phyloP scores from a whole-genome alignment of 2,797 vertebrate species.

The Odontamblyopus rebecca region DNA sequence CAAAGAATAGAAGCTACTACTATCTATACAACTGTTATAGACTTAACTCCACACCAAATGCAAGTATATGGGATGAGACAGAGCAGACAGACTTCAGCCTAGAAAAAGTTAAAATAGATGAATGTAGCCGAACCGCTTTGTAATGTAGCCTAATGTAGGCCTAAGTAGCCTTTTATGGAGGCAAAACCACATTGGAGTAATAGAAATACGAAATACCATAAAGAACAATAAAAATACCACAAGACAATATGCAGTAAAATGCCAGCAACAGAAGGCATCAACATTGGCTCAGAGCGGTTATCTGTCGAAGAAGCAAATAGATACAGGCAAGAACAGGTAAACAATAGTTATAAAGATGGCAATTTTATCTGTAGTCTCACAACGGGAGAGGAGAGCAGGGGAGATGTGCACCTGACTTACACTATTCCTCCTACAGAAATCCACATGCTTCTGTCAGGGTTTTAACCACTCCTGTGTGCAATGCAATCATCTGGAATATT shows the following conservation, averaged over 20 bases:
- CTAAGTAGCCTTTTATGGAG: constrained; percentile 13
- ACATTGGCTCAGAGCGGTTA: constrained; percentile 19
- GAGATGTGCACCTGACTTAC: neutral
- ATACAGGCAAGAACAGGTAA: constrained; percentile 17
- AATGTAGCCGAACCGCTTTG: constrained; percentile 10
- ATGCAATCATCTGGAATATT: constrained; percentile 17
- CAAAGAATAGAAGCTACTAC: neutral
- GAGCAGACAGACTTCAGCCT: neutral
- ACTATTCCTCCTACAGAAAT: neutral
- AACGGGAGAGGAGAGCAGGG: neutral
- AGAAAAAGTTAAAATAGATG: constrained; percentile 8
- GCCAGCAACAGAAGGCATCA: neutral
- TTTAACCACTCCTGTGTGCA: constrained; percentile 14
- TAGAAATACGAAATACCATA: constrained; percentile 10
- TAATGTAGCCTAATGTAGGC: constrained; percentile 4
- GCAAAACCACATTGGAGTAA: constrained; percentile 21
- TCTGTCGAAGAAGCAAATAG: constrained; percentile 18
- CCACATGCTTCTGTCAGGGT: constrained; percentile 8
- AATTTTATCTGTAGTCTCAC: constrained; percentile 4
- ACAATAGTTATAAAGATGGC: constrained; percentile 7
- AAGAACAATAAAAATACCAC: constrained; percentile 26
- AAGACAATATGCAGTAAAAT: constrained; percentile 30
- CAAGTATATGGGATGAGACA: neutral
- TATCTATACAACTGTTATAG: neutral
- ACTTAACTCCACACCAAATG: neutral